These are phyloP conservation scores for Lochmaea crataegi DNA, from an alignment of 2,888 invertebrate genomes.

Conservation along the genomic window DNA sequence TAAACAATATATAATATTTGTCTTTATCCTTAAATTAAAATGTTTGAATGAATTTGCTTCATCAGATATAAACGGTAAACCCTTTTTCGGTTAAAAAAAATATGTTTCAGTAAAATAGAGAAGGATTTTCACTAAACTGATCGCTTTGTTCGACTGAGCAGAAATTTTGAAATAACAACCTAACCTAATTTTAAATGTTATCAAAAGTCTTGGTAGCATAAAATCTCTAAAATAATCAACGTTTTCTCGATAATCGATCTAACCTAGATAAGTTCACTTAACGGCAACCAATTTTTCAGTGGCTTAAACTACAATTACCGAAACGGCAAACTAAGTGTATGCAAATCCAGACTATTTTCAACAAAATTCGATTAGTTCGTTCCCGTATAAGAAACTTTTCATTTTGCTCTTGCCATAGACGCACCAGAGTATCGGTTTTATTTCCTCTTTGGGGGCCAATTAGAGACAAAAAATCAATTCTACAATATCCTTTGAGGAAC, in stretches of 20 bases:
- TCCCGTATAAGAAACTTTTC: constrained; percentile 28
- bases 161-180: too few relatives aligned
- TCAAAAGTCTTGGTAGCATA: background rate
- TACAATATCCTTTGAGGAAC: too few relatives aligned
- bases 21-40: background rate
- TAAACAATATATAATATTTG: background rate
- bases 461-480: too few relatives aligned
- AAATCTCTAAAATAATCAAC: background rate
- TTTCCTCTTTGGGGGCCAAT: too few relatives aligned
- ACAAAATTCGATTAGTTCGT: constrained; percentile 29
- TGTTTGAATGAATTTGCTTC: background rate
- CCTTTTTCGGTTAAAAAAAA: too few relatives aligned
- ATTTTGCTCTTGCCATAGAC: constrained; percentile 6
- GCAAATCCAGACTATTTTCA: constrained; percentile 23
- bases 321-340: constrained; percentile 24
- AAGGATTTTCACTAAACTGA: too few relatives aligned
- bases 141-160: background rate
- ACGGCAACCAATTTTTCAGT: constrained; percentile 22
- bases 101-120: too few relatives aligned
- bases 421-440: background rate
- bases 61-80: background rate
- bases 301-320: constrained; percentile 27
- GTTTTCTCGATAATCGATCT: background rate
- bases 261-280: constrained; percentile 17
- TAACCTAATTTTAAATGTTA: background rate